Conservation (phyloP, 64 coral and sea anemone species). For the Montipora foliosa region DNA sequence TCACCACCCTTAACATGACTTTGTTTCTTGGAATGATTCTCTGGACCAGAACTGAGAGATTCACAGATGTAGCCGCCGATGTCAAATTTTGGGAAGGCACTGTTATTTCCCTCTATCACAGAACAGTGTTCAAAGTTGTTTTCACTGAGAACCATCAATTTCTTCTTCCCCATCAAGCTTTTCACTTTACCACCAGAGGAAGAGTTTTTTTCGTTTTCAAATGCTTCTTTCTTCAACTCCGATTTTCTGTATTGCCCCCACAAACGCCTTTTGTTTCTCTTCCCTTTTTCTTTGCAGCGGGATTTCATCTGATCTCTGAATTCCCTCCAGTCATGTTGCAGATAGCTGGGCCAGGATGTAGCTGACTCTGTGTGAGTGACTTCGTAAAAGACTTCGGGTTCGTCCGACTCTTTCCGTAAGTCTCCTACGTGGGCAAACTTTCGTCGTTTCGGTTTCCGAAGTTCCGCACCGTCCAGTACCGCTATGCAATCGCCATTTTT, state of each 20-base stretch:
- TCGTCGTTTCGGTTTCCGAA: constrained; percentile 56
- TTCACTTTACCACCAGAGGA: background rate
- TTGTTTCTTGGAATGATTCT: background rate
- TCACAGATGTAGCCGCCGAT: constrained; percentile 12
- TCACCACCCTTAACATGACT: background rate
- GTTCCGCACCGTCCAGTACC: constrained; percentile 15
- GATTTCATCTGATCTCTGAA: background rate
- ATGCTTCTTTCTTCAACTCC: background rate
- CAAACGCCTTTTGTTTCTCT: constrained; percentile 38
- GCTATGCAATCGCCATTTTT: constrained; percentile 49
- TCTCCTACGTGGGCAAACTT: constrained; percentile 70
- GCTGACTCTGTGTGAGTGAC: constrained; percentile 17
- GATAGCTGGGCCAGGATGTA: constrained; percentile 40
- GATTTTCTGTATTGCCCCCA: constrained; percentile 23
- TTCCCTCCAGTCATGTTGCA: constrained; percentile 37
- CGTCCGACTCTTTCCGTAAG: background rate
- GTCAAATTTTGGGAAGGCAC: background rate
- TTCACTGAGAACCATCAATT: background rate
- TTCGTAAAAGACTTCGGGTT: constrained; percentile 64
- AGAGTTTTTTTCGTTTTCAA: background rate
- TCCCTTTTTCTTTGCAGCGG: constrained; percentile 35
- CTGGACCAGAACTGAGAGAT: background rate
- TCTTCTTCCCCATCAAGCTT: background rate
- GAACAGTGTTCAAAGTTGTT: background rate
- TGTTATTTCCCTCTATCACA: background rate